Evolutionary conservation across 2,888 invertebrate genomes (phyloP), one percentile per base, ranked within the genome.

Genomic region (Metalampra italica): DNA sequence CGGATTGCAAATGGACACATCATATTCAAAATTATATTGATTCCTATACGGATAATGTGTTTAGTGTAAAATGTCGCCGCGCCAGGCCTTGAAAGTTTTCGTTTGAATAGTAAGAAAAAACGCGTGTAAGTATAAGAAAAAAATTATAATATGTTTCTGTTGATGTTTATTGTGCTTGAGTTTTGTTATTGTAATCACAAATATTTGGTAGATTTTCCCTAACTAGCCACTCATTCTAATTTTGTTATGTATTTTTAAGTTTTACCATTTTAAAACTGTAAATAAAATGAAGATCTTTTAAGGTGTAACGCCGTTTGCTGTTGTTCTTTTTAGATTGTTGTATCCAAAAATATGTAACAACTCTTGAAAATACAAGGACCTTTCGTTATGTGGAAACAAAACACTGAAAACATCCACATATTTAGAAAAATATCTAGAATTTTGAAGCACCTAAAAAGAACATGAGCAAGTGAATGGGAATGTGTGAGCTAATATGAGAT

Each of bases 231-330:
- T 78, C 77, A 72, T 76, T 80, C 75, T 85, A 62, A 82, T 79
- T 78, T 88, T 89, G 88, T 89, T 88, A 88, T 80, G 77, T 88
- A 87, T 81, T 87, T 87, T 82, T 87, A 87, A 87, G 87, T 82
- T 82, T 77, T 82, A 86, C 77, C 79, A 75, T 77, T 78, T 71
- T 73, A 68, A 45, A 75, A 74, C 55, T 85, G 80, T 83, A 83
- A 76, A 84, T 84, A 84, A 76, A 72, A 74, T 75, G 62, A 75
- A 79, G 76, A 81, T 80, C 78, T 80, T 77, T 60, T 75, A 75
- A 76, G 73, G 67, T 74, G 67, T 75, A 72, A 72, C 71, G 71
- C 71, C 75, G 71, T 55, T 50, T 39, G 14, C 14, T 46, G 13
- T 9, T 43, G 34, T 43, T 43, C 43, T 43, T 34, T 34, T 34